These are phyloP conservation scores for Reinhardtius hippoglossoides DNA, from an alignment of 2,113 vertebrate species.

Conservation along the genomic window DNA sequence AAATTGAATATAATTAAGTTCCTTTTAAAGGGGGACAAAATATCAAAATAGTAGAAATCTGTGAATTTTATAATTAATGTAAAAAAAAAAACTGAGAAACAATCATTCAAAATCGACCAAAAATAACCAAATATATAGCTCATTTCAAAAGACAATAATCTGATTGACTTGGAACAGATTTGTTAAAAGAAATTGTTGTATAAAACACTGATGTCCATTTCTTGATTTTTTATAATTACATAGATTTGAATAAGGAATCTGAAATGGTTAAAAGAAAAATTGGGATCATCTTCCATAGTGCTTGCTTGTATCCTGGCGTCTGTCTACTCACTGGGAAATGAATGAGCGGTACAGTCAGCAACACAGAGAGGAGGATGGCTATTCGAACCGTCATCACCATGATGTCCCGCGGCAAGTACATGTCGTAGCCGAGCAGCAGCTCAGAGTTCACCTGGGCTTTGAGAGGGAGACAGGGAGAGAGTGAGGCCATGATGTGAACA, in stretches of 20 bases:
- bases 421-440: slow-evolving; percentile 86
- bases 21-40: neutral
- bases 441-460: slow-evolving; percentile 91
- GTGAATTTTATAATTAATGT: too few species aligned
- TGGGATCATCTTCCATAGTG: neutral
- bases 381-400: slow-evolving; percentile 89
- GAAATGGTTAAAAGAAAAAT: neutral
- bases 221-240: neutral
- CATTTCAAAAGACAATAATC: neutral
- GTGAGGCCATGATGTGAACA: neutral
- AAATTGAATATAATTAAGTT: neutral
- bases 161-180: neutral
- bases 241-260: neutral
- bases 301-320: too few species aligned
- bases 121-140: neutral
- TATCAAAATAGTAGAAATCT: neutral
- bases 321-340: slow-evolving; percentile 93
- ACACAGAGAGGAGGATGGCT: slow-evolving; percentile 89
- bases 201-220: neutral
- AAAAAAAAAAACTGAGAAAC: neutral
- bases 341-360: slow-evolving; percentile 94
- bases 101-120: neutral
- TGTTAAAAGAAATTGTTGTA: neutral
- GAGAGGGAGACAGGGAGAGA: slow-evolving; percentile 19
- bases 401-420: slow-evolving; percentile 85